Conservation (phyloP, 2,888 invertebrate genomes). For the Ectemnius continuus region DNA sequence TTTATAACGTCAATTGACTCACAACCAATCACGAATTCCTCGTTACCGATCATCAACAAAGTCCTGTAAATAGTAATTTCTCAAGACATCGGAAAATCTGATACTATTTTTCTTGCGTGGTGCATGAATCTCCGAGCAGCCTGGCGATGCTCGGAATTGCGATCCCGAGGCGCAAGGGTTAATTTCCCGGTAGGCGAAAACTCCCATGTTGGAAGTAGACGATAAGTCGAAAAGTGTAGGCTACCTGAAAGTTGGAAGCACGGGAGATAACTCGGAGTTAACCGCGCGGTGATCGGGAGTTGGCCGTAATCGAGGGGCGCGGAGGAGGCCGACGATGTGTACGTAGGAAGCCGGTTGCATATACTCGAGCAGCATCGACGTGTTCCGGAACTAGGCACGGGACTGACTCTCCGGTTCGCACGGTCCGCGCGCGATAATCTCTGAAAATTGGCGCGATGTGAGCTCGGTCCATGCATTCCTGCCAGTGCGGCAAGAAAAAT, state of each 20-base stretch:
- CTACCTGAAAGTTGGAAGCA: slow-evolving; percentile 11
- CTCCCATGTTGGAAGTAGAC: slow-evolving; percentile 4
- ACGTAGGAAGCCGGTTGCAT: too few species aligned
- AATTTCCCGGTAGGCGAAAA: slow-evolving; percentile 4
- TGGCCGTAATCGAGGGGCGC: slow-evolving; percentile 25
- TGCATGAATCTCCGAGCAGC: too few species aligned
- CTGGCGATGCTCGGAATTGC: too few species aligned
- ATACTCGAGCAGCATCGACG: slow-evolving; percentile 35
- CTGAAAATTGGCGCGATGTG: slow-evolving; percentile 70
- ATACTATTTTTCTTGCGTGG: too few species aligned
- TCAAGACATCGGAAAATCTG: too few species aligned
- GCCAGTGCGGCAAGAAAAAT: slow-evolving; percentile 44
- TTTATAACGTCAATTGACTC: too few species aligned
- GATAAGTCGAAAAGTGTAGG: slow-evolving; percentile 42
- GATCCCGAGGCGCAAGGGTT: not conserved
- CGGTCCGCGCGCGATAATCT: slow-evolving; percentile 71
- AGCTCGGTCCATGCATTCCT: slow-evolving; percentile 37
- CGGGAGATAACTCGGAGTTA: slow-evolving; percentile 18
- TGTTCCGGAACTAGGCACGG: slow-evolving; percentile 45
- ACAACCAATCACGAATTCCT: too few species aligned
- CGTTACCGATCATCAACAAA: too few species aligned
- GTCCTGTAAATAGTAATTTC: too few species aligned
- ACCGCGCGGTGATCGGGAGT: slow-evolving; percentile 15
- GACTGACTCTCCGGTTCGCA: slow-evolving; percentile 53
- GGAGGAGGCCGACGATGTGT: not conserved